These are phyloP conservation scores for Heterodera schachtii DNA, from an alignment of 1,140 invertebrate genomes.

Conservation along the genomic window DNA sequence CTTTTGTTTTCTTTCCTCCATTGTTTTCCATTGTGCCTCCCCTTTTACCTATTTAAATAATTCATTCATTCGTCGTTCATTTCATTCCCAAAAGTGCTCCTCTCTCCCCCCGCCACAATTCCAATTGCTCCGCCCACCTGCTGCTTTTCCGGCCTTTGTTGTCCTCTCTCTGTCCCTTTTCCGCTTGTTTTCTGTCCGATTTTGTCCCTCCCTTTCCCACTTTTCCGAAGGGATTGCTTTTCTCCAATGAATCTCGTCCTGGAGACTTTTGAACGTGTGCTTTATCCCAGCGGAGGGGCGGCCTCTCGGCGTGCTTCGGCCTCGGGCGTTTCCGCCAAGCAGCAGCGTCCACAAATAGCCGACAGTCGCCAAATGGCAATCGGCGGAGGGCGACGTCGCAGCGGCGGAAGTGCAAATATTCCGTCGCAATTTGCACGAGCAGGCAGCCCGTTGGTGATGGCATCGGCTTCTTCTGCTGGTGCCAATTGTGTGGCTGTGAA, in stretches of 20 bases:
- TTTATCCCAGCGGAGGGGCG: neutral
- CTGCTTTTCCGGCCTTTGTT: no score
- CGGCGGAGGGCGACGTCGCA: neutral
- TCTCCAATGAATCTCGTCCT: neutral
- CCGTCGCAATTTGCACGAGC: neutral
- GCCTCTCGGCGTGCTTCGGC: neutral
- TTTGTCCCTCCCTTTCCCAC: no score
- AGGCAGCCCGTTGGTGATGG: neutral
- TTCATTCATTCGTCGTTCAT: no score
- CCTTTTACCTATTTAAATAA: no score
- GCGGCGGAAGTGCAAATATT: neutral
- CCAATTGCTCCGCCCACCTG: neutral
- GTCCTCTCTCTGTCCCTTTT: neutral
- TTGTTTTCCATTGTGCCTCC: no score
- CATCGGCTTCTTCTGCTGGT: neutral
- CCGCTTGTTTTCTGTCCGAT: no score
- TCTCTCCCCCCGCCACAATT: no score
- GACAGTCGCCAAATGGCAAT: neutral
- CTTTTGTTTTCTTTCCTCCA: no score
- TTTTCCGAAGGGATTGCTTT: no score
- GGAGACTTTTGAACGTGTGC: constrained; percentile 5
- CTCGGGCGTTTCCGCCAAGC: neutral
- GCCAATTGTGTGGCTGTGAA: neutral
- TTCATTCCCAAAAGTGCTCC: neutral
- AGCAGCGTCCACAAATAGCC: neutral